Percentiles rank a stretch among this genome's conserved stretches.
phyloP scores from a whole-genome alignment of 2,797 vertebrate species.

The Salmo trutta region DNA sequence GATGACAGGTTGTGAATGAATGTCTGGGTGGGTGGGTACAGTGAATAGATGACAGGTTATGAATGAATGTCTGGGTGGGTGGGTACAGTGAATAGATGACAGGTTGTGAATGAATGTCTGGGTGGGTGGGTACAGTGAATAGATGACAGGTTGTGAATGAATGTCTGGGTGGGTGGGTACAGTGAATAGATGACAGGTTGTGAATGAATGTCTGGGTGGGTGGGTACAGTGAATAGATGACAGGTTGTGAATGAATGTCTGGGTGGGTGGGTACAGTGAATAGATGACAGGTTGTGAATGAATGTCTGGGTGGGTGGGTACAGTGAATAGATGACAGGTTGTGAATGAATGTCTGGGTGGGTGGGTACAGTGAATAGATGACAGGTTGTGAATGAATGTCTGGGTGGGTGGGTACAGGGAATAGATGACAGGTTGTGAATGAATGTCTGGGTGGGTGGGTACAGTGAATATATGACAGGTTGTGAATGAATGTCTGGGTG shows the following conservation, averaged over 20 bases:
- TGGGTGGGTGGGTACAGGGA: too few relatives aligned
- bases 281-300: conserved; percentile 1
- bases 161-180: not conserved
- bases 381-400: not conserved
- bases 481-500: not conserved
- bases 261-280: not conserved
- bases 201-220: too few relatives aligned
- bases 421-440: too few relatives aligned
- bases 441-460: not conserved
- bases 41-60: too few relatives aligned
- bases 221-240: too few relatives aligned
- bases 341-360: too few relatives aligned
- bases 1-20: not conserved
- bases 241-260: too few relatives aligned
- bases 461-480: not conserved
- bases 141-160: too few relatives aligned
- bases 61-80: not conserved
- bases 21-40: too few relatives aligned
- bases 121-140: too few relatives aligned
- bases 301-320: too few relatives aligned
- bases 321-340: too few relatives aligned
- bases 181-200: not conserved
- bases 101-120: not conserved
- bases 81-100: not conserved
- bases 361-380: not conserved